These are phyloP conservation scores for Idaea dimidiata DNA, from an alignment of 2,888 invertebrate genomes.

Conservation along the genomic window DNA sequence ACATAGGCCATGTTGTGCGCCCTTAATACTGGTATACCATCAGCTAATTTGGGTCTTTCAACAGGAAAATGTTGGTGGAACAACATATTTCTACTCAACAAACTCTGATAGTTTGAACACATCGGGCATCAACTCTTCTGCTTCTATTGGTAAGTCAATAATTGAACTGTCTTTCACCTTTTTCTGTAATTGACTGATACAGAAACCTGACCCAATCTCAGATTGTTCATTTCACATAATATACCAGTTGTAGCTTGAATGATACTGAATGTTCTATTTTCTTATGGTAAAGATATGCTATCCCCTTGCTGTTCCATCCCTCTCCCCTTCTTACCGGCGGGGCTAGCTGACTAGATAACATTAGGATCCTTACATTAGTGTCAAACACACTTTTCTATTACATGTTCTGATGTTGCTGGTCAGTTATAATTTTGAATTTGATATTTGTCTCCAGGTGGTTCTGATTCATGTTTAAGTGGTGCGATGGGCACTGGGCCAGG, in stretches of 20 bases:
- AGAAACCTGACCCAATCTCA: too few species aligned
- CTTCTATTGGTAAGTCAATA: constrained; percentile 55
- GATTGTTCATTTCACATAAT: too few species aligned
- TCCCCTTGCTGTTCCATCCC: too few species aligned
- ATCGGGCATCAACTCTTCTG: constrained; percentile 61
- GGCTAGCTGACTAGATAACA: too few species aligned
- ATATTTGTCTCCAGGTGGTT: constrained; percentile 29
- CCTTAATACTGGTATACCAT: neutral
- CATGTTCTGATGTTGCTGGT: neutral
- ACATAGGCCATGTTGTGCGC: too few species aligned
- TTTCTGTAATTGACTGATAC: too few species aligned
- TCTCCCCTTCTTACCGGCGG: too few species aligned
- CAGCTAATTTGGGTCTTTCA: constrained; percentile 11
- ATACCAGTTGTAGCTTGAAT: too few species aligned
- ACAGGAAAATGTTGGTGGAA: constrained; percentile 95
- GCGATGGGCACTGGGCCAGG: constrained; percentile 27
- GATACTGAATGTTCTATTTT: too few species aligned
- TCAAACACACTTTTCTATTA: too few species aligned
- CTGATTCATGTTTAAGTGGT: constrained; percentile 44
- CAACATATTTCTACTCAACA: constrained; percentile 95
- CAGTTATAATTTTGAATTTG: constrained; percentile 11
- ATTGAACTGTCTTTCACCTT: neutral
- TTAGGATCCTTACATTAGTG: too few species aligned
- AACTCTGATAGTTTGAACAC: constrained; percentile 73
- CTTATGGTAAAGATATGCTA: too few species aligned